Conservation (phyloP, 1,140 invertebrate genomes). For the Drosophila ambigua region DNA sequence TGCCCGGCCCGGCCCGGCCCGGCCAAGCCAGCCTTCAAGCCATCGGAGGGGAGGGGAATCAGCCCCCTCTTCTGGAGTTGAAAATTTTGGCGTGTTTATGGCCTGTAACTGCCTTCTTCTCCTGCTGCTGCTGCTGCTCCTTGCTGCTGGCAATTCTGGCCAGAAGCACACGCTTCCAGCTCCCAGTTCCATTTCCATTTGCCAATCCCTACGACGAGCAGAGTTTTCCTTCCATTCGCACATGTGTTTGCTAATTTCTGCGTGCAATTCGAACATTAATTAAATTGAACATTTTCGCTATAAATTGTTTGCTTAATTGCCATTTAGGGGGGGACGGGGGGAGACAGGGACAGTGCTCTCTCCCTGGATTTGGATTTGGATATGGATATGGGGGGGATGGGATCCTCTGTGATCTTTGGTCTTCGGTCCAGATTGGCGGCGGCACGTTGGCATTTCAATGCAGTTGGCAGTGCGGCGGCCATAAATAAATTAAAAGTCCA, state of each 20-base stretch:
- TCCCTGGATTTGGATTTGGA: conserved; percentile 13
- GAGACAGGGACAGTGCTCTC: too few relatives aligned
- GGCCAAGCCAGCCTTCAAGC: too few relatives aligned
- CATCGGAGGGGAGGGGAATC: too few relatives aligned
- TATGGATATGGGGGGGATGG: conserved; percentile 8
- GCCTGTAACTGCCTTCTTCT: conserved; percentile 47
- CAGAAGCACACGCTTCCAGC: neutral
- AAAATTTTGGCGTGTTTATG: conserved; percentile 57
- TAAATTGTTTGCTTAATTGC: conserved; percentile 82
- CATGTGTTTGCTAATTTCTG: conserved; percentile 81
- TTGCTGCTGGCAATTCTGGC: neutral
- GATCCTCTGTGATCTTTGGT: conserved; percentile 6
- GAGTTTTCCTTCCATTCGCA: conserved; percentile 39
- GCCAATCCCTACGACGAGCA: neutral
- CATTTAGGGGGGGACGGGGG: conserved; percentile 57
- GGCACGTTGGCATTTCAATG: conserved; percentile 63
- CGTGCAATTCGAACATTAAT: conserved; percentile 80
- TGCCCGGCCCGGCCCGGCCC: too few relatives aligned
- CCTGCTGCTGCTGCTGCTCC: neutral
- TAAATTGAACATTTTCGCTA: conserved; percentile 78
- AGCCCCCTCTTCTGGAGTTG: neutral
- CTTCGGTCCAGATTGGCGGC: conserved; percentile 34
- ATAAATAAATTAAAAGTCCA: conserved; percentile 81
- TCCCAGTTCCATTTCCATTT: conserved; percentile 6
- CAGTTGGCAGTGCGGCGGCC: conserved; percentile 59